A percentile compares a stretch with the other conserved stretches of the same genome.
Conservation (phyloP, 37 sponge, comb jelly and placozoan species). For the Corticium candelabrum region DNA sequence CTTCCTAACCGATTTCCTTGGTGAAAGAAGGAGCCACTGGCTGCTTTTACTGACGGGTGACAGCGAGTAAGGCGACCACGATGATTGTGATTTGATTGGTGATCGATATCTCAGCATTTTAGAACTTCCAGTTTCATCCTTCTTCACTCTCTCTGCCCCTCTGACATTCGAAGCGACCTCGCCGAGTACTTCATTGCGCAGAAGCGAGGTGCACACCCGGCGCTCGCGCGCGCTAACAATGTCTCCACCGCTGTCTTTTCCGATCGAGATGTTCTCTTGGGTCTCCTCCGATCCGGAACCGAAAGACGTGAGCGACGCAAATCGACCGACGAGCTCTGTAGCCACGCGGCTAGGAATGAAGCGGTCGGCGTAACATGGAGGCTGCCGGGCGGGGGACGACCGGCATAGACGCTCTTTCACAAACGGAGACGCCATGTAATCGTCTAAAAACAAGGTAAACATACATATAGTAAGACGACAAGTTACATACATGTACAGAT, state of each 20-base stretch:
- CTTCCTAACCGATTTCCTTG: constrained; percentile 26
- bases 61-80: neutral
- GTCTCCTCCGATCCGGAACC: too few relatives aligned
- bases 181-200: neutral
- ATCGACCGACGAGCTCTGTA: neutral
- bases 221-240: too few relatives aligned
- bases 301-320: neutral
- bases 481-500: too few relatives aligned
- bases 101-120: neutral
- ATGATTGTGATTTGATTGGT: neutral
- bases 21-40: neutral
- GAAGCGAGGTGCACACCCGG: neutral
- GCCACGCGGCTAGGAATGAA: neutral
- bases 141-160: too few relatives aligned
- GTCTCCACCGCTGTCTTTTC: neutral
- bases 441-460: too few relatives aligned
- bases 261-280: neutral
- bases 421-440: too few relatives aligned
- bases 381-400: neutral
- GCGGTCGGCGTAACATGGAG: neutral
- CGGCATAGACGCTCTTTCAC: neutral
- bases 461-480: too few relatives aligned
- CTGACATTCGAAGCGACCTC: too few relatives aligned
- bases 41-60: neutral
- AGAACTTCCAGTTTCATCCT: too few relatives aligned